Percentiles rank a stretch among this genome's conserved stretches.
phyloP scores from a whole-genome alignment of 2,797 vertebrate species.

The Anguilla pacifica region DNA sequence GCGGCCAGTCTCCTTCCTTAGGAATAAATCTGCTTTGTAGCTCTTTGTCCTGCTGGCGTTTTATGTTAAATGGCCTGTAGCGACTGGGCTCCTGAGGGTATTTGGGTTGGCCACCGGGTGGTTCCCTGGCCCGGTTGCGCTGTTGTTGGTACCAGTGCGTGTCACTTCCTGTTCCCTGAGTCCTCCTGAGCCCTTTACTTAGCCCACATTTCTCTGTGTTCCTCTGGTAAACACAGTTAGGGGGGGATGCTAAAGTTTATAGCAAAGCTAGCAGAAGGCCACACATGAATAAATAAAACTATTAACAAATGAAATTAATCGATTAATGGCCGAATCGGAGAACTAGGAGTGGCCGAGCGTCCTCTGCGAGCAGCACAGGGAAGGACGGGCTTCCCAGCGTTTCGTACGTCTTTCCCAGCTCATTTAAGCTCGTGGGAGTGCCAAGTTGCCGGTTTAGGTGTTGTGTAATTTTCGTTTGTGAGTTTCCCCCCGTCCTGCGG shows the following conservation, averaged over 20 bases:
- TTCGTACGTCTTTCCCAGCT: background rate
- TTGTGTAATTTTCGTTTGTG: background rate
- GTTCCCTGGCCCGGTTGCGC: background rate
- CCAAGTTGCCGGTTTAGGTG: background rate
- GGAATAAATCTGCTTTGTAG: conserved; percentile 35
- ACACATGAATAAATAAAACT: background rate
- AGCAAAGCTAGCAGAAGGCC: background rate
- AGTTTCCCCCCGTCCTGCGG: background rate
- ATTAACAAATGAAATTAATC: background rate
- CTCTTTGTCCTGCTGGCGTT: background rate
- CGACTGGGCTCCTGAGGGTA: no score
- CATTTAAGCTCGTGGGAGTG: background rate
- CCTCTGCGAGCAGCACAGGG: background rate
- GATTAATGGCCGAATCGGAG: background rate
- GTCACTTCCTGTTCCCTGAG: background rate
- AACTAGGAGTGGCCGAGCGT: background rate
- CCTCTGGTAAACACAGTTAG: background rate
- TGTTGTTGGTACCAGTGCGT: background rate
- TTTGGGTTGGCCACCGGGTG: background rate
- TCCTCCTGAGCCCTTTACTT: background rate
- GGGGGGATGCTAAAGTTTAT: conserved; percentile 28
- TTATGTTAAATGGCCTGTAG: background rate
- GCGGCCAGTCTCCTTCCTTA: conserved; percentile 39
- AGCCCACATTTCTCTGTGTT: background rate
- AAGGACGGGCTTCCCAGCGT: background rate